Evolutionary conservation across 2,113 vertebrate genomes (phyloP).

Genomic region (Mastomys natalensis): DNA sequence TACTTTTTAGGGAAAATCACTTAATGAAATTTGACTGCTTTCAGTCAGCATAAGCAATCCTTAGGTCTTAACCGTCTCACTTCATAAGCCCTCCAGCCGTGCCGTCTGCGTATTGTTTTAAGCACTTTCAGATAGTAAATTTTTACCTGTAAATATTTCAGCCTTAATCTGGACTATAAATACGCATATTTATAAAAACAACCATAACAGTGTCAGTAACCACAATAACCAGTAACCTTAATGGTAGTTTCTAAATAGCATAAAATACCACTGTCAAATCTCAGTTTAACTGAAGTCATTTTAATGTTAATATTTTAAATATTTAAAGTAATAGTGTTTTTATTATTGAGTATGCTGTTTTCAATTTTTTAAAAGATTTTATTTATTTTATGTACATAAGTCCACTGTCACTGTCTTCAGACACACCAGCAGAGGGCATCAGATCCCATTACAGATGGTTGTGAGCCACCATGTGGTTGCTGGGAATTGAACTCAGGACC

Average conservation of each 20-base stretch:
- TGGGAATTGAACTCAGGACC: too few species aligned
- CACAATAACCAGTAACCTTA: neutral
- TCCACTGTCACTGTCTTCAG: too few species aligned
- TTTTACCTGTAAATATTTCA: slow-evolving; percentile 37
- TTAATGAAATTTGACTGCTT: neutral
- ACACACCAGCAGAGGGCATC: too few species aligned
- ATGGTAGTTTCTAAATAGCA: neutral
- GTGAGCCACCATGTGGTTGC: too few species aligned
- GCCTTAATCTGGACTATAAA: neutral
- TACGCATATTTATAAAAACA: neutral
- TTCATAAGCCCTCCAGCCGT: neutral
- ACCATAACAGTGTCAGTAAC: neutral
- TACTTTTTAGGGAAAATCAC: neutral
- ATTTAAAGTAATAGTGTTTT: neutral
- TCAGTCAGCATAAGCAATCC: neutral
- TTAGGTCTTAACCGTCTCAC: slow-evolving; percentile 12
- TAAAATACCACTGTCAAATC: neutral
- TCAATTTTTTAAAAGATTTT: neutral
- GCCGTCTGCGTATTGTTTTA: slow-evolving; percentile 31
- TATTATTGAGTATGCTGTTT: neutral
- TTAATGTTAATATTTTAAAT: slow-evolving; percentile 7
- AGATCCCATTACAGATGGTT: too few species aligned
- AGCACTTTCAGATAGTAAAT: neutral
- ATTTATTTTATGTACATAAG: too few species aligned
- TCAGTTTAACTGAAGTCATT: neutral